phyloP scores from a whole-genome alignment of 1,140 invertebrate genomes.

The Sinonovacula constricta region DNA sequence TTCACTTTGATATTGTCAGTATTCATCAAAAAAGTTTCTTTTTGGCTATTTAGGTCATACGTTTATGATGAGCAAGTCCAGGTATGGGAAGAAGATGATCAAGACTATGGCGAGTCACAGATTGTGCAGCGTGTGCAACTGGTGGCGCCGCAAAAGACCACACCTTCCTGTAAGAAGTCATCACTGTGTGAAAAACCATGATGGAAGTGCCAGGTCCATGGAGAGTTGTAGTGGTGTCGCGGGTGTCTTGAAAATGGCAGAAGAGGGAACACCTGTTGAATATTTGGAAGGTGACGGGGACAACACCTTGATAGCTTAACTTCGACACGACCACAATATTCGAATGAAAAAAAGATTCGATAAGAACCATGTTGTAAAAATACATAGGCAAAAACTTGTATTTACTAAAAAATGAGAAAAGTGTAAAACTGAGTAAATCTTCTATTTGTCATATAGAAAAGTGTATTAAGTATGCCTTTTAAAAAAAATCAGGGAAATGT shows the following conservation, averaged over 20 bases:
- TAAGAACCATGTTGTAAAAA: conserved; percentile 3
- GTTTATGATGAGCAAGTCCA: too few species aligned
- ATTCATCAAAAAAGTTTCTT: background rate
- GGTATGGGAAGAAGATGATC: background rate
- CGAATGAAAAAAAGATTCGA: background rate
- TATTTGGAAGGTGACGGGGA: background rate
- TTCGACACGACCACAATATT: background rate
- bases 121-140: background rate
- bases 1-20: background rate
- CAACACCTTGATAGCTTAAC: background rate
- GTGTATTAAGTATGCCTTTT: conserved; percentile 6
- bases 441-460: background rate
- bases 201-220: background rate
- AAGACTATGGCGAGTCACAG: background rate
- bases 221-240: background rate
- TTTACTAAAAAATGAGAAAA: background rate
- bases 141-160: conserved; percentile 5
- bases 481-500: conserved; percentile 2
- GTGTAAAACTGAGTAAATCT: background rate
- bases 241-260: background rate
- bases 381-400: background rate
- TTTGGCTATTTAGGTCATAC: conserved; percentile 20
- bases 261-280: background rate
- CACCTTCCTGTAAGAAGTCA: background rate
- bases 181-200: background rate